Evolutionary conservation across 2,797 vertebrate species (phyloP).

Genomic region (Hippoglossus hippoglossus): DNA sequence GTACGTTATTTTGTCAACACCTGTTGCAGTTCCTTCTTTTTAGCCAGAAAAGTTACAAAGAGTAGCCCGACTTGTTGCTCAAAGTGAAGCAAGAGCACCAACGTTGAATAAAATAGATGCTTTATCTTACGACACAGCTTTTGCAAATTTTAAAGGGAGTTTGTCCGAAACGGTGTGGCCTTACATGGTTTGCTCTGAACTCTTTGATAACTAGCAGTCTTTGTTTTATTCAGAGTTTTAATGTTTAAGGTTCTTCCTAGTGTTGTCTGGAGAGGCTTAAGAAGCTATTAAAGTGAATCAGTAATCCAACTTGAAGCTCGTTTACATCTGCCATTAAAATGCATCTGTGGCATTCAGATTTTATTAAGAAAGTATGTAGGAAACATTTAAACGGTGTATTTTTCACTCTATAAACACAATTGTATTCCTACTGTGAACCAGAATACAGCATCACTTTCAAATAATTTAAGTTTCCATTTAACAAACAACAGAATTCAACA

Average conservation of each 20-base stretch:
- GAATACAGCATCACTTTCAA: background rate
- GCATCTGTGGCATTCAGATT: slow-evolving; percentile 6
- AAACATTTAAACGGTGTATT: background rate
- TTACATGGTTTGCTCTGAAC: slow-evolving; percentile 27
- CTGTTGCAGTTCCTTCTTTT: background rate
- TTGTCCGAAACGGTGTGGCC: background rate
- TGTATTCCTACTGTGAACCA: background rate
- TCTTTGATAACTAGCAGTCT: background rate
- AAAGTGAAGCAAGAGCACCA: background rate
- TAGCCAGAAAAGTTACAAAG: background rate
- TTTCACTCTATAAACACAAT: background rate
- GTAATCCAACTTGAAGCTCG: background rate
- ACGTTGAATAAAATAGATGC: background rate
- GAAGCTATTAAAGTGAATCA: background rate
- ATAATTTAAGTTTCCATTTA: background rate
- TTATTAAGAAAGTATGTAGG: background rate
- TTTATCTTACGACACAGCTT: background rate
- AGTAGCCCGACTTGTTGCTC: background rate
- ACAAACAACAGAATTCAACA: background rate
- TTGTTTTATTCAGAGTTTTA: too few relatives aligned
- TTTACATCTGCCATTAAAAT: slow-evolving; percentile 7
- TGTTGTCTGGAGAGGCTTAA: slow-evolving; percentile 45
- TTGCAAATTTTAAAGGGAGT: background rate
- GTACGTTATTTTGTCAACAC: background rate
- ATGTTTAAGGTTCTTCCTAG: background rate